Conservation (phyloP, 1,140 invertebrate genomes). For the Neuroterus valhalla region DNA sequence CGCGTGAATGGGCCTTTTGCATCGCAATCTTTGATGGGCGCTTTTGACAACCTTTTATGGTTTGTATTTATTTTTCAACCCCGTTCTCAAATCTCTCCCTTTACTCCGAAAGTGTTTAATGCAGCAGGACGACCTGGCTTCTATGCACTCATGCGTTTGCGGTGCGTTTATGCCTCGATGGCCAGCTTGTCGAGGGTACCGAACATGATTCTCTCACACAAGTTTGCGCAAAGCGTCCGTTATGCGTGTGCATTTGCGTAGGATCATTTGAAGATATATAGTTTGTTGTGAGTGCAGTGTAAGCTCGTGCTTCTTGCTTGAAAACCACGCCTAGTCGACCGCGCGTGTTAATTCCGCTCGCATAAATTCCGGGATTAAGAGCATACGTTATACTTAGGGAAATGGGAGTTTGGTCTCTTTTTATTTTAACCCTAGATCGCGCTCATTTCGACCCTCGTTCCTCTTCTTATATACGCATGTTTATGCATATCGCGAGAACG, state of each 20-base stretch:
- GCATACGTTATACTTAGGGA: constrained; percentile 70
- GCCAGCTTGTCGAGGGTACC: constrained; percentile 23
- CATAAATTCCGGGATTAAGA: constrained; percentile 68
- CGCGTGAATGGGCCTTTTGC: not conserved
- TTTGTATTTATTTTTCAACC: not conserved
- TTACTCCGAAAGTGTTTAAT: constrained; percentile 42
- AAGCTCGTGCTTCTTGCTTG: constrained; percentile 7
- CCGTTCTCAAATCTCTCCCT: not conserved
- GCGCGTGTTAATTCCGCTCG: constrained; percentile 66
- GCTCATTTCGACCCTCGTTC: constrained; percentile 50
- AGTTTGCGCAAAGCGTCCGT: constrained; percentile 5
- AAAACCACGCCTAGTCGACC: constrained; percentile 35
- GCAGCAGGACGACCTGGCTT: constrained; percentile 51
- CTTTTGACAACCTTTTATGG: not conserved
- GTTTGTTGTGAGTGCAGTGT: not conserved
- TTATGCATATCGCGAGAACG: constrained; percentile 8
- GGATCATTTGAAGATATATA: not conserved
- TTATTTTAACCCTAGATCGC: constrained; percentile 8
- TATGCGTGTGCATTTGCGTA: not conserved
- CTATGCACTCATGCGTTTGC: constrained; percentile 55
- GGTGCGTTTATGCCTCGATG: constrained; percentile 49
- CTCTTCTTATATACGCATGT: constrained; percentile 21
- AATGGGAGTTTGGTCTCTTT: constrained; percentile 56
- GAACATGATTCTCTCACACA: constrained; percentile 9
- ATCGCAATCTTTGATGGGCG: not conserved